Evolutionary conservation across 2,797 vertebrate genomes (phyloP), one percentile per base, ranked within the genome.

Genomic region (Lepilemur ruficaudatus): DNA sequence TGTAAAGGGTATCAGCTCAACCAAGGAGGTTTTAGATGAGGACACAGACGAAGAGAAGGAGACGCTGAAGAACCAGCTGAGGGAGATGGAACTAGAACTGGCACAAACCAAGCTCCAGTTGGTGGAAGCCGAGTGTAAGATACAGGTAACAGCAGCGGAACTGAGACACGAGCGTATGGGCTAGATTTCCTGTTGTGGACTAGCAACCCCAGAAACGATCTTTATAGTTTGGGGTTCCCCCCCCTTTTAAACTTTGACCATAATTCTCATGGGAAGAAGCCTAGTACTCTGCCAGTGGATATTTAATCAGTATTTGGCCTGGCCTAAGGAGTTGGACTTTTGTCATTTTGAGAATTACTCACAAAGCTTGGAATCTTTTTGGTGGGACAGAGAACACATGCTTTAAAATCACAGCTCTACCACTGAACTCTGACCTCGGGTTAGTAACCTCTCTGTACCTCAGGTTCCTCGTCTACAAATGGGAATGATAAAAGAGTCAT

Each of bases 91-190:
- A 98, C 99, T 99, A 65, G 99, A 99, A 93, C 98, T 99, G 89
- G 99, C 99, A 20, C 99, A 99, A 98, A 99, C 99, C 98, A 99
- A 99, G 98, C 98, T 99, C 97, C 99, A 99, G 98, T 98, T 99
- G 98, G 99, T 99, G 97, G 99, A 99, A 98, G 99, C 99, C 0
- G 99, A 99, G 98, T 99, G 99, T 98, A 99, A 99, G 98, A 99
- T 99, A 95, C 99, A 99, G 99, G 99, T 99, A 98, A 93, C 14
- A 63, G 35, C 23, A 8, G 1, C 23, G 28, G 3, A 32, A 0
- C 76, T 20, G 4, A 4, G 38, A 28, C 13, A 30, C 32, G 4
- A 25, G 32, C 14, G 0, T 0, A 8, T 1, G 18, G 15, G 63
- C 38, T 12, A 23, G 17, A 9, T 55, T 63, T 52, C 48, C 67